Evolutionary conservation across 2,888 invertebrate species (phyloP).

Genomic region (Rotaria magnacalcarata): DNA sequence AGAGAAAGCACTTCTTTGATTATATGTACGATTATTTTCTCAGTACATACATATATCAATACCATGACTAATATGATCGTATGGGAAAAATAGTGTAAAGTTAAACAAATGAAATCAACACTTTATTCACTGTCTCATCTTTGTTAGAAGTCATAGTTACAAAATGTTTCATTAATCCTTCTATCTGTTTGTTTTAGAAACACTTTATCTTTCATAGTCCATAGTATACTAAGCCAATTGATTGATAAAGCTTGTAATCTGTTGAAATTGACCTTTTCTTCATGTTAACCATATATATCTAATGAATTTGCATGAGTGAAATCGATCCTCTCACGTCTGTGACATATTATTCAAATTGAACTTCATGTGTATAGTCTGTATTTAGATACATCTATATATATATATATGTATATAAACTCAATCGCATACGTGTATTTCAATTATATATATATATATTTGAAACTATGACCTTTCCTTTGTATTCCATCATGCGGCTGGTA

Average conservation of each 20-base stretch:
- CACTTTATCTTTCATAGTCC: not conserved
- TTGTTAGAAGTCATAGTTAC: not conserved
- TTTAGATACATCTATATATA: not conserved
- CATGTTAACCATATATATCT: not conserved
- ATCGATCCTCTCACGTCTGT: not conserved
- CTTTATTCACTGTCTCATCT: not conserved
- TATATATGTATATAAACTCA: not conserved
- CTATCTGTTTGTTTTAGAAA: not conserved
- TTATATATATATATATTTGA: not conserved
- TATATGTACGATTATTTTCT: not conserved
- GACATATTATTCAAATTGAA: conserved; percentile 18
- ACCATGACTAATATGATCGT: not conserved
- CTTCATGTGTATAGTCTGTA: not conserved
- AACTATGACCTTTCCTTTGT: conserved; percentile 2
- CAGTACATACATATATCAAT: not conserved
- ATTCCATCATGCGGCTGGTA: not conserved
- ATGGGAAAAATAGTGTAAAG: not conserved
- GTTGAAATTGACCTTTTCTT: conserved; percentile 4
- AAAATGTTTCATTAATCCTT: not conserved
- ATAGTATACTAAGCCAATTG: not conserved
- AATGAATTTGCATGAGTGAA: not conserved
- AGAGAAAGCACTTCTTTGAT: not conserved
- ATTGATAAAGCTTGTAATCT: not conserved
- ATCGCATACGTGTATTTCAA: not conserved
- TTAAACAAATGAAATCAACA: not conserved